These are phyloP conservation scores for Misgurnus anguillicaudatus DNA, from an alignment of 2,113 vertebrate genomes.

Conservation along the genomic window DNA sequence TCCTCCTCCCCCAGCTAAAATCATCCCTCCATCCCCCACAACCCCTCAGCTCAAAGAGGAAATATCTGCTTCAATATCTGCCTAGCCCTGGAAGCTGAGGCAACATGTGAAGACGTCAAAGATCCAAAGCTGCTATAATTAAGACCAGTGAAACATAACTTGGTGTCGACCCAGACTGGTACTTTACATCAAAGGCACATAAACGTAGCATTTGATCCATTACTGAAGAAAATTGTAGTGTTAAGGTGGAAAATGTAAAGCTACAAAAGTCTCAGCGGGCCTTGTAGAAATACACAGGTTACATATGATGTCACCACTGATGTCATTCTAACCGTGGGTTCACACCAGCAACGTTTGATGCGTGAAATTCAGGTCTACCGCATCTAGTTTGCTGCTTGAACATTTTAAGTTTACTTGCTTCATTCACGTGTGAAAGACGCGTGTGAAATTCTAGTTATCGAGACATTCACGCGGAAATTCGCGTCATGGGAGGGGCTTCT, in stretches of 20 bases:
- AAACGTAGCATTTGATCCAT: conserved; percentile 59
- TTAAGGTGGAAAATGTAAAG: conserved; percentile 54
- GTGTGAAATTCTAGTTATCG: too few species aligned
- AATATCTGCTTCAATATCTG: conserved; percentile 59
- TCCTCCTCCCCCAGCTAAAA: conserved; percentile 45
- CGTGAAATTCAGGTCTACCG: too few species aligned
- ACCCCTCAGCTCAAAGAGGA: conserved; percentile 50
- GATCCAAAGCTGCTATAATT: conserved; percentile 71
- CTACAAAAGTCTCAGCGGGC: neutral
- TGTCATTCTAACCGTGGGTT: too few species aligned
- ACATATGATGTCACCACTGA: neutral
- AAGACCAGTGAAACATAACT: conserved; percentile 72
- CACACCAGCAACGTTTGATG: too few species aligned
- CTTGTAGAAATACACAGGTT: conserved; percentile 16
- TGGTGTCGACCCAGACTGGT: conserved; percentile 55
- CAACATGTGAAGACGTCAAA: conserved; percentile 65
- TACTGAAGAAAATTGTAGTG: conserved; percentile 48
- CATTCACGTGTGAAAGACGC: too few species aligned
- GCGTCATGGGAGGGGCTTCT: too few species aligned
- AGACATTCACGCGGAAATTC: too few species aligned
- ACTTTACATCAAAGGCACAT: conserved; percentile 71
- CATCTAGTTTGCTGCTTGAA: too few species aligned
- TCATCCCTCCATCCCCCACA: conserved; percentile 42
- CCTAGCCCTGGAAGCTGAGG: conserved; percentile 51
- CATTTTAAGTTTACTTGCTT: too few species aligned